Evolutionary conservation across 2,113 vertebrate species (phyloP).

Genomic region (Plestiodon gilberti): DNA sequence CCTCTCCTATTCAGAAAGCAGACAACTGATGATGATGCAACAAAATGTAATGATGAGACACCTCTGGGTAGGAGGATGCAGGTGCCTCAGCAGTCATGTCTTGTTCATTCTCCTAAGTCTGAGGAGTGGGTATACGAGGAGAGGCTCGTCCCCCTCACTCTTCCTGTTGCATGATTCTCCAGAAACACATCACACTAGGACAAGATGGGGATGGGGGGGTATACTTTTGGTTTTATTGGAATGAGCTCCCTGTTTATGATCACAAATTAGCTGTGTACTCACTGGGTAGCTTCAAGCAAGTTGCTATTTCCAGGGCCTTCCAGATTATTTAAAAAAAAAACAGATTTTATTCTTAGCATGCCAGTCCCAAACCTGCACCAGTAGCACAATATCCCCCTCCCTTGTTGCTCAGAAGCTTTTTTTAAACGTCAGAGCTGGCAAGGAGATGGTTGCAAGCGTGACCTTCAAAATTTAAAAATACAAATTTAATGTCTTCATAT

Average conservation of each 20-base stretch:
- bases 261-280: background rate
- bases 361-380: background rate
- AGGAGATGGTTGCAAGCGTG: background rate
- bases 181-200: background rate
- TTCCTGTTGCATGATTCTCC: background rate
- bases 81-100: too few relatives aligned
- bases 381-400: background rate
- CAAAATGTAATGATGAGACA: background rate
- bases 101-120: background rate
- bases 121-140: background rate
- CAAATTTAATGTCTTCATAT: background rate
- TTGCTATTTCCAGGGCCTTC: background rate
- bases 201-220: background rate
- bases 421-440: background rate
- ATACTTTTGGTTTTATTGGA: background rate
- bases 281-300: background rate
- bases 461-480: background rate
- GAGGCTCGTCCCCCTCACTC: too few relatives aligned
- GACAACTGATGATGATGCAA: background rate
- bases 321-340: background rate
- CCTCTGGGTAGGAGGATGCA: background rate
- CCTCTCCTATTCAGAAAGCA: background rate
- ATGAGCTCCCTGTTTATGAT: background rate
- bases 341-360: background rate
- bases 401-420: background rate